These are phyloP conservation scores for Siderastrea radians DNA, from an alignment of 92 coral and sea anemone species.

Conservation along the genomic window DNA sequence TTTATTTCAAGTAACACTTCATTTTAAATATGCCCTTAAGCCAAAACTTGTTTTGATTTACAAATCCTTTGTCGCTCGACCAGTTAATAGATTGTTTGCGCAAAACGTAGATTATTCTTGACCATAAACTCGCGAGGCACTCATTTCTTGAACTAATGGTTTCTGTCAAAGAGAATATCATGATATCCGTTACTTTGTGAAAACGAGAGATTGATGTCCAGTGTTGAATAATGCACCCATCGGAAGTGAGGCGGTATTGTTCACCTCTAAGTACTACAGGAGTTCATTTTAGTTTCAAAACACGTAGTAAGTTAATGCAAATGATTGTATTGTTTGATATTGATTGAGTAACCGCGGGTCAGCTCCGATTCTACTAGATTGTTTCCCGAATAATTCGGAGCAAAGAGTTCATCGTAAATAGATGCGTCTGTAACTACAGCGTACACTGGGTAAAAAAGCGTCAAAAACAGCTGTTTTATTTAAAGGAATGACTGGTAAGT, in stretches of 20 bases:
- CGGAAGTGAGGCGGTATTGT: constrained; percentile 16
- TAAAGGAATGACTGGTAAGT: constrained; percentile 4
- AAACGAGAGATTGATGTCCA: background rate
- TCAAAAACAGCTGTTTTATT: background rate
- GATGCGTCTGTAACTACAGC: background rate
- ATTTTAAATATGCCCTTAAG: constrained; percentile 33
- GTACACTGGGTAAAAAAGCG: background rate
- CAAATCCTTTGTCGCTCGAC: background rate
- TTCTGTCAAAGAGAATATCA: background rate
- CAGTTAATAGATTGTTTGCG: constrained; percentile 9
- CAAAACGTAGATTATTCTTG: background rate
- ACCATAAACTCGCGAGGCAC: background rate
- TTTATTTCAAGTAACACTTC: constrained; percentile 13
- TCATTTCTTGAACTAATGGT: background rate
- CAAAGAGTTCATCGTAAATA: background rate
- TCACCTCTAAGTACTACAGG: background rate
- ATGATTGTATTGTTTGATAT: constrained; percentile 35
- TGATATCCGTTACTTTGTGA: background rate
- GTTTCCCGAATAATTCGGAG: constrained; percentile 3
- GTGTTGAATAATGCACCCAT: background rate
- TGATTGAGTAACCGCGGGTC: constrained; percentile 18
- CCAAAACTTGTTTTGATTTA: constrained; percentile 31
- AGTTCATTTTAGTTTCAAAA: constrained; percentile 9
- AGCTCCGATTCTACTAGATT: background rate
- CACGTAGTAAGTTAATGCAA: constrained; percentile 24